Evolutionary conservation across 2,797 vertebrate genomes (phyloP), one percentile per base, ranked within the genome.

Genomic region (Nothura maculosa): DNA sequence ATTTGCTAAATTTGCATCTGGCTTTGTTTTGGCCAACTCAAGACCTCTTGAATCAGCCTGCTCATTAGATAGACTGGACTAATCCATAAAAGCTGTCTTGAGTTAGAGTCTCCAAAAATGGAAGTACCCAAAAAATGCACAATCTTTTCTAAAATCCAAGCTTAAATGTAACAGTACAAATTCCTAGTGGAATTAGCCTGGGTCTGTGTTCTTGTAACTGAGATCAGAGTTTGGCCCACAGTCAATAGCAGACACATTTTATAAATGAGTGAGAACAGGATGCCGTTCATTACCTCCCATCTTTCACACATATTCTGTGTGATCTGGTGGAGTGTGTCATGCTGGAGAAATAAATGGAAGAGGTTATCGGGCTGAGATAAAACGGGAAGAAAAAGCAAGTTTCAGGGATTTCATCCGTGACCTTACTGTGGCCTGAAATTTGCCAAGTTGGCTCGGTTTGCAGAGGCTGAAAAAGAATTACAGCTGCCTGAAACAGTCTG

Each of bases 281-380:
- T 91, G 73, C 32, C 79, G 45, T 95, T 91, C 72, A 81, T 95
- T 94, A 91, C 50, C 68, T 91, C 38, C 47, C 58, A 85, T 92
- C 66, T 91, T 88, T 91, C 79, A 93, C 87, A 95, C 62, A 67
- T 92, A 81, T 19, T 88, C 42, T 66, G 30, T 63, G 60, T 85
- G 89, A 91, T 83, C 79, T 85, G 62, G 60, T 76, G 19, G 67
- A 92, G 30, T 19, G 48, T 36, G 64, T 72, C 73, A 60, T 67
- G 63, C 6, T 84, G 58, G 67, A 83, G 74, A 95, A 89, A 93
- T 30, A 85, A 78, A 94, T 45, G 45, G 55, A 89, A 87, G 36
- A 70, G 14, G 43, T 57, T 86, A 92, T 76, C 28, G 0, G 19
- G 68, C 72, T 21, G n/a, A 78, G 69, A 92, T 64, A 90, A 82